A percentile compares a stretch with the other conserved stretches of the same genome.
Evolutionary conservation across 2,113 vertebrate species (phyloP).

Genomic region (Atrichornis clamosus): DNA sequence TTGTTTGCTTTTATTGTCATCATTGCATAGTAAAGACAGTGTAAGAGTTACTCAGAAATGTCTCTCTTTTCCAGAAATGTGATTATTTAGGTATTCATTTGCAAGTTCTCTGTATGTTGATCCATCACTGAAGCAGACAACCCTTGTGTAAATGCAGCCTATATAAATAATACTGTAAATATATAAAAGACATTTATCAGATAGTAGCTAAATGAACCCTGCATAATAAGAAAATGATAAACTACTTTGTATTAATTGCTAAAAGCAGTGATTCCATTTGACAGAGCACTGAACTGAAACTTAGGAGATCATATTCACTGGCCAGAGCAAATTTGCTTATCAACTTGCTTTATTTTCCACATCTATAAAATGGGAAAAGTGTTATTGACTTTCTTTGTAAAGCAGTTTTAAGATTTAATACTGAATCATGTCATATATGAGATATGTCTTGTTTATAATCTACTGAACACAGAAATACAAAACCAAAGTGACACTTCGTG

Average conservation of each 20-base stretch:
- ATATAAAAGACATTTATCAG: background rate
- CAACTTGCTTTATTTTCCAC: background rate
- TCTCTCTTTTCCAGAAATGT: background rate
- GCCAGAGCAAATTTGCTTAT: constrained; percentile 14
- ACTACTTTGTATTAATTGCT: constrained; percentile 45
- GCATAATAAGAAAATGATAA: constrained; percentile 45
- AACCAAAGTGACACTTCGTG: background rate
- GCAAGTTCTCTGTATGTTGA: background rate
- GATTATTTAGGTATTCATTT: constrained; percentile 1
- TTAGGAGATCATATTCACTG: background rate
- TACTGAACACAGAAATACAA: background rate
- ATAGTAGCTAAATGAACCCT: constrained; percentile 35
- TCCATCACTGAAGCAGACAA: background rate
- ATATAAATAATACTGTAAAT: constrained; percentile 20
- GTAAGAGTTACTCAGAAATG: background rate
- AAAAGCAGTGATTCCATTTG: constrained; percentile 17
- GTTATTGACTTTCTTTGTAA: background rate
- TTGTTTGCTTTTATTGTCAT: background rate
- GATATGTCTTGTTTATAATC: background rate
- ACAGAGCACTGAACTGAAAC: constrained; percentile 26
- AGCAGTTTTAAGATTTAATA: background rate
- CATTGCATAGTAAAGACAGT: background rate
- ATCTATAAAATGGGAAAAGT: background rate
- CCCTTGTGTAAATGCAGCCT: background rate
- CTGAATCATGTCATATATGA: background rate